Evolutionary conservation across 2,888 invertebrate species (phyloP), one percentile per base, ranked within the genome.

Genomic region (Furcula furcula): DNA sequence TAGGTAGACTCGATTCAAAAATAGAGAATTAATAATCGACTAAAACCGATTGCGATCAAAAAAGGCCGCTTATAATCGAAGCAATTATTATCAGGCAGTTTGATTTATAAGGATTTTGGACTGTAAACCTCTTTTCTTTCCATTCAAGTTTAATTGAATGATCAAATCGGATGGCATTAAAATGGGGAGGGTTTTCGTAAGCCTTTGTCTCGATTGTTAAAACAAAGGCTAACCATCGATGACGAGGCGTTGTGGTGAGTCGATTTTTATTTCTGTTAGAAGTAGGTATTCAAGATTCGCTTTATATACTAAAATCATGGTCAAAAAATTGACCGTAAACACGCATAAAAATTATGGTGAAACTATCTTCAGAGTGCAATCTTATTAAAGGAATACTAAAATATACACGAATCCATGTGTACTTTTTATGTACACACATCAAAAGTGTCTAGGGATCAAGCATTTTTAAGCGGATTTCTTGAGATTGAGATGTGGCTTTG

Each of bases 111-210:
- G 68, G 67, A 71, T 72, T 74, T 75, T 65, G 47, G 71, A 69
- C 60, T 74, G 61, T 76, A 81, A 82, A 82, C 82, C 85, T 83
- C 83, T 81, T 84, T 85, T 82, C 77, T 76, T 71, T 70, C 71
- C 60, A 76, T 82, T 83, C 73, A 65, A 62, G 75, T 71, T 78
- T 76, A 85, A 85, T 84, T 81, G 83, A 76, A 80, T 73, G 84
- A 80, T 78, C 71, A 80, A 79, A 82, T 79, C 77, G 73, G 53
- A 55, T 54, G 50, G 64, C 67, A 61, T 65, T 74, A 70, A 65
- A 65, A 57, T 41, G 36, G 46, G 56, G 52, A 53, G 46, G 58
- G 48, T 54, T 60, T 55, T 53, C 55, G 54, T 35, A 29, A 45
- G 36, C 65, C 54, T 69, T 80, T 80, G 75, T 78, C 65, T 43